Conservation (phyloP, 1,140 invertebrate species). For the Arctopsyche grandis region DNA sequence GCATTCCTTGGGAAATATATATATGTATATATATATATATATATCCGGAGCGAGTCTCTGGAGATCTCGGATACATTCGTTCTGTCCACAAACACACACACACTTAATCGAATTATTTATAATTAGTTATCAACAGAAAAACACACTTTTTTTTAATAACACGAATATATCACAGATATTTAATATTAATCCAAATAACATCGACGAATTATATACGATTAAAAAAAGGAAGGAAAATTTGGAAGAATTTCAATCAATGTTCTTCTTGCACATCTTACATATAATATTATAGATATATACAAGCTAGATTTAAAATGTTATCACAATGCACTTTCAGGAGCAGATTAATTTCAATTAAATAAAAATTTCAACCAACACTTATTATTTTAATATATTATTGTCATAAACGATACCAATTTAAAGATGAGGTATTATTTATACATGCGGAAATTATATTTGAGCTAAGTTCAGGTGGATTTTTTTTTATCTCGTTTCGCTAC, state of each 20-base stretch:
- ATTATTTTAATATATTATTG: conserved; percentile 19
- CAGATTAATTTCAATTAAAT: background rate
- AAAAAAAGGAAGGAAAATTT: conserved; percentile 49
- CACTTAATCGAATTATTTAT: background rate
- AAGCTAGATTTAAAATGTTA: conserved; percentile 39
- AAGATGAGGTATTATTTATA: conserved; percentile 1
- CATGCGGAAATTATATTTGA: background rate
- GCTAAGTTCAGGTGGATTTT: background rate
- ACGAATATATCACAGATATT: conserved; percentile 51
- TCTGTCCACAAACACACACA: background rate
- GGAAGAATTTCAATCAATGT: conserved; percentile 34
- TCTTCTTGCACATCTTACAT: background rate
- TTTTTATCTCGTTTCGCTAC: too few species aligned
- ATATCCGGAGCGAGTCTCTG: too few species aligned
- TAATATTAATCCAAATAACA: conserved; percentile 51
- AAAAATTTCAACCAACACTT: conserved; percentile 2
- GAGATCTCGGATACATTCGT: too few species aligned
- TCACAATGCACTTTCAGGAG: conserved; percentile 51
- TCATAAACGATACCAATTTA: conserved; percentile 6
- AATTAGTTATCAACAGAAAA: background rate
- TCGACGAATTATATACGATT: conserved; percentile 38
- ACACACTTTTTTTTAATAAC: conserved; percentile 21
- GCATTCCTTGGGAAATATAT: too few species aligned
- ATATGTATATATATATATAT: too few species aligned
- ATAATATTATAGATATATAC: background rate